phyloP scores from a whole-genome alignment of 2,113 vertebrate species.

The Budorcas taxicolor region DNA sequence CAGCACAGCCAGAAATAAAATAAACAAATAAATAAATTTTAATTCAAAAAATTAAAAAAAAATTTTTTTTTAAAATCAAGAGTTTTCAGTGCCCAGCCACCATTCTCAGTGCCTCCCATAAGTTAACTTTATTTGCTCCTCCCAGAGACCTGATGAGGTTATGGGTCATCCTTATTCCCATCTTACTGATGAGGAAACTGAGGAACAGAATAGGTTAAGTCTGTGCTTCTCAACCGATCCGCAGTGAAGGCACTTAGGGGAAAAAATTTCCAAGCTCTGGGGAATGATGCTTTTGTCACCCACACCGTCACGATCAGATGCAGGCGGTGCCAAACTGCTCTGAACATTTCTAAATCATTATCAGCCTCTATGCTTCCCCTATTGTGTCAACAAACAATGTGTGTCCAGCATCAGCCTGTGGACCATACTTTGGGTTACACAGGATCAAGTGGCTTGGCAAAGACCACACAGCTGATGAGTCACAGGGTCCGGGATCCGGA shows the following conservation, averaged over 20 bases:
- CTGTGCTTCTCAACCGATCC: not conserved
- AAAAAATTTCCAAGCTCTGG: not conserved
- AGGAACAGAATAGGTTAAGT: not conserved
- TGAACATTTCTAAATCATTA: not conserved
- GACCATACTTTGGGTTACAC: fast-evolving
- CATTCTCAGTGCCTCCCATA: not conserved
- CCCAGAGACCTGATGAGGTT: not conserved
- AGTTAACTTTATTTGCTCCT: not conserved
- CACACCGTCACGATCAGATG: not conserved
- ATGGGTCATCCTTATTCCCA: not conserved
- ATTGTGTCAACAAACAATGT: fast-evolving
- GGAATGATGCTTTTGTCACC: not conserved
- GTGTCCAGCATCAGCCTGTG: fast-evolving
- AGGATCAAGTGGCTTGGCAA: not conserved
- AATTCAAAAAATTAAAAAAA: not conserved
- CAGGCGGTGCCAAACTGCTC: not conserved
- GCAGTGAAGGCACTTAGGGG: not conserved
- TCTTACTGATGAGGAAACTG: not conserved
- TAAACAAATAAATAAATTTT: not conserved
- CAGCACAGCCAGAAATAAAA: not conserved
- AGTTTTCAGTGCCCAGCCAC: not conserved
- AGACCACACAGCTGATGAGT: not conserved
- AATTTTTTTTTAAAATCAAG: not conserved
- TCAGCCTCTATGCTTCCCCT: fast-evolving
- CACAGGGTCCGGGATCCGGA: not conserved